Evolutionary conservation across 2,113 vertebrate species (phyloP), one percentile per base, ranked within the genome.

Genomic region (Sylvia atricapilla): DNA sequence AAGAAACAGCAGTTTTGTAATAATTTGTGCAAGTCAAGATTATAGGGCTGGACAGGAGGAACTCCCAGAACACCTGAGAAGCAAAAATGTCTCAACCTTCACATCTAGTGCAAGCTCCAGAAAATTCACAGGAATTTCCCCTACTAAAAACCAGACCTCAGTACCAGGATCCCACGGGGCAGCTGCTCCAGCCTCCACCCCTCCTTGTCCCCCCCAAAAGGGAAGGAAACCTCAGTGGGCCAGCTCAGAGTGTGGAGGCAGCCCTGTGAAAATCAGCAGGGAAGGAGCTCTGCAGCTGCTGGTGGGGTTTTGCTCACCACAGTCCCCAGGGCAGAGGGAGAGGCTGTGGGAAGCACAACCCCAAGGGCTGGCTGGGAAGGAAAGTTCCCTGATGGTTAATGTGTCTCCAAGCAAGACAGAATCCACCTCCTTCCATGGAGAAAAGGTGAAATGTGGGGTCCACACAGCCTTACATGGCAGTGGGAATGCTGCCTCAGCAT

Each of bases 21-120:
- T 84, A 25, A 84, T 72, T 92, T 90, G 80, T 94, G 80, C 90
- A 87, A 92, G 79, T 92, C 90, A 92, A 84, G 33, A 49, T 81
- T 87, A 86, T 22, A 59, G n/a, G 22, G 60, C 87, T 68, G 77
- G 80, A 84, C 80, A 66, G 69, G 4, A 92, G 28, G 19, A 94
- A 83, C 31, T 90, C 80, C 69, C 93, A 93, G 23, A 66, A 46
- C 37, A 74, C 59, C 80, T 37, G 16, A 64, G 73, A 75, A 90
- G 69, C 21, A 84, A 82, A 85, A 92, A 33, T 1, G 6, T 60
- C 56, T 75, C 63, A 60, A 56, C 22, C 4, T 16, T 75, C 3
- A 6, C 2, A 2, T 37, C 73, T 9, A n/a, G 25, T 72, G 44
- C 0, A 1, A 87, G 41, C 37, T 90, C 31, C 50, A 84, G 52